Evolutionary conservation across 1,140 invertebrate species (phyloP), one percentile per base, ranked within the genome.

Genomic region (Lucilia sericata): DNA sequence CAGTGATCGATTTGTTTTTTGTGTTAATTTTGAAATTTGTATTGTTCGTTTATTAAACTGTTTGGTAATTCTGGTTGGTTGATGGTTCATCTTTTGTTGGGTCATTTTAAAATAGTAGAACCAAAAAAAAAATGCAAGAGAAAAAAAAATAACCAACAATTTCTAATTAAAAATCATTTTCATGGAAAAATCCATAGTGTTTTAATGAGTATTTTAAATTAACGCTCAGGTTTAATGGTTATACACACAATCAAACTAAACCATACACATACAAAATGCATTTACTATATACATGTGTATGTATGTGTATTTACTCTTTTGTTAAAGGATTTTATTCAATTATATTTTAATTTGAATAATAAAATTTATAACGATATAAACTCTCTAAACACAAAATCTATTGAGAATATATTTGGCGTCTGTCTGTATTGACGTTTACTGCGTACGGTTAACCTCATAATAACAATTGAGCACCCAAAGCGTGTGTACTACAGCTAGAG

Each of bases 121-220:
- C 2, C 5, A 42, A 42, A 10, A 42, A 42, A 42, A 42, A 42
- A 42, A n/a, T n/a, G n/a, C n/a, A n/a, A n/a, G n/a, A n/a, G n/a
- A n/a, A n/a, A n/a, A n/a, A n/a, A n/a, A n/a, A n/a, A n/a, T n/a
- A n/a, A n/a, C n/a, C 42, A 42, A 42, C 42, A 55, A 17, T 12
- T 55, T 55, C 51, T 55, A 55, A 55, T 55, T 55, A 55, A 55
- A 55, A 55, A 55, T 55, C 51, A 55, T 13, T 55, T 55, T 55
- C 51, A 13, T 42, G 17, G 13, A 55, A 55, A 30, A 55, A 55
- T 13, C 51, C 51, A 55, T 55, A 55, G 12, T 55, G 5, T 55
- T 55, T 55, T 55, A 55, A 55, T 55, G 51, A 55, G 51, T 55
- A 55, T 55, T 55, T 55, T 55, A 17, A 55, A n/a, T 55, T 55